Base-by-base conservation (phyloP, 2,797 vertebrate species). In the Micrastur ruficollis region DNA sequence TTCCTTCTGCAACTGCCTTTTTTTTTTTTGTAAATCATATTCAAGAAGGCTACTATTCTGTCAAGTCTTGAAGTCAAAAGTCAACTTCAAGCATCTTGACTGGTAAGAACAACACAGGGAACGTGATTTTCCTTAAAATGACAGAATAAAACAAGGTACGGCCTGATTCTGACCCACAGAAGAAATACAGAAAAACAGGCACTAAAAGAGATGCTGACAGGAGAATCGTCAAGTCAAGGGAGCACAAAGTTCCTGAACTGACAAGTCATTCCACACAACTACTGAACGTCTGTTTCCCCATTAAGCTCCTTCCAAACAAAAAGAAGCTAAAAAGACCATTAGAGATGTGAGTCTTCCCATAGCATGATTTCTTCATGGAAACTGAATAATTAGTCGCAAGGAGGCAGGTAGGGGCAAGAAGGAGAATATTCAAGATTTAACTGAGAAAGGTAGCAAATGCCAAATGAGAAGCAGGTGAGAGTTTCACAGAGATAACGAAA, bases 381-480 rank as follows among this genome's bases (percentile, higher is more conserved):
- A 88, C 6, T 2, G n/a, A 89, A 8, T 52, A 79, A 82, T 65
- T 87, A 53, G 32, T 76, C 81, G 86, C 23, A 74, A 76, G 32
- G 12, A 79, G 20, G 56, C 34, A 90, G 61, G 42, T n/a, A 58
- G 14, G 8, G 32, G 18, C 31, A 31, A 67, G 74, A 32, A 86
- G 19, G 14, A 82, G 15, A 80, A 89, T 72, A 89, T 15, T 70
- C 31, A 86, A 74, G 50, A 75, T 42, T 76, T 46, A 88, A 86
- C 50, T 53, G 27, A 83, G 55, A 74, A 89, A 71, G 67, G 81
- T 61, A 72, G 36, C 0, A 0, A 86, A 91, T 71, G 79, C 38
- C 86, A 89, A 86, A 68, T 29, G n/a, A 96, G 55, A 78, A 89
- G 81, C 90, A 97, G 90, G 84, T 95, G 91, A 95, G 74, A 70